Base-by-base conservation (phyloP, 2,888 invertebrate species). In the Blastobasis lacticolella region DNA sequence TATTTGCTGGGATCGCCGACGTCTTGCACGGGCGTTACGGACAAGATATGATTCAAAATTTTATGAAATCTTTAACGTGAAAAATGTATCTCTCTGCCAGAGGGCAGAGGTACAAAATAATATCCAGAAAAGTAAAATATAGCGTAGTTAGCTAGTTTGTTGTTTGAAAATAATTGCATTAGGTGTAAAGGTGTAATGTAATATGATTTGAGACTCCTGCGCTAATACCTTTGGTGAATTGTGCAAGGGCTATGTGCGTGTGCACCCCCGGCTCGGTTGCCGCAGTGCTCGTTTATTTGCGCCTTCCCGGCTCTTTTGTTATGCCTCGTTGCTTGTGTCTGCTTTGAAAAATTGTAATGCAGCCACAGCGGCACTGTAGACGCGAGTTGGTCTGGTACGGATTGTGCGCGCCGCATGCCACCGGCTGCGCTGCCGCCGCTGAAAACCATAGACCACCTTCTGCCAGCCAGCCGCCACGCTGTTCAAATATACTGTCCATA, bases 331-430 rank as follows among this genome's bases (percentile, higher is more conserved):
- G 84, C 78, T 71, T 78, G 77, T 82, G 79, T 83, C 82, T 81
- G 84, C 79, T 81, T 81, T 83, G 83, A 83, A 85, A 87, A 86
- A 85, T 84, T 85, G 85, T 85, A 81, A 83, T 84, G 80, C 78
- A 77, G 78, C 78, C 69, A 77, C 71, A 79, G 81, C 23, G 3
- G 23, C 23, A 23, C 23, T 81, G 85, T 83, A 75, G 74, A 78
- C 70, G 65, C 75, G 73, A 73, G 73, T 71, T 73, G 73, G 73
- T 64, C 74, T 77, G 23, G 23, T 23, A 23, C 23, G 23, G 75
- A 80, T 83, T 83, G 81, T 81, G 75, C 75, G 66, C 66, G 62
- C 69, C 68, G 67, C 62, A 59, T 62, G 66, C 49, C 44, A 23
- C 23, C 37, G 38, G 10, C 10, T n/a, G 37, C 51, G 49, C 49